Evolutionary conservation across 1,140 invertebrate genomes (phyloP), one percentile per base, ranked within the genome.

Genomic region (Zaprionus tsacasi): DNA sequence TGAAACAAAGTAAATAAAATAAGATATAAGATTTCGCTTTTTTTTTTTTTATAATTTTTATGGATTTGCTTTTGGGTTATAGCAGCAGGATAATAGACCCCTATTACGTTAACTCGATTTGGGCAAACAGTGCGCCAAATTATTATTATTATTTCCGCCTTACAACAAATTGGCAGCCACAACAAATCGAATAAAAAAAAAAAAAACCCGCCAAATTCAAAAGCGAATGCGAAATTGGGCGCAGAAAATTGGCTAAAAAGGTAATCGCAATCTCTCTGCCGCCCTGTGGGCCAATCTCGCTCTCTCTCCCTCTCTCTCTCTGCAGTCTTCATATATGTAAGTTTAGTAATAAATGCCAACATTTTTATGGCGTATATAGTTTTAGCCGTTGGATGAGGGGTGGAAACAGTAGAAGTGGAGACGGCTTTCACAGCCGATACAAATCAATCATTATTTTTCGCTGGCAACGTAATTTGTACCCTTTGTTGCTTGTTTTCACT

Each of bases 401-500:
- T 6, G 13, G 13, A n/a, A 21, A 21, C 21, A 21, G 21, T n/a
- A 21, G 45, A 17, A 3, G 43, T 30, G 43, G 15, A 50, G 45
- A 65, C 54, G 63, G 82, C 83, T 86, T 86, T 86, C 69, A 58
- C 45, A 82, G 83, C 78, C 69, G 85, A 89, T 89, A 89, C 78
- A 89, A 89, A 89, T 89, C 85, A 89, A 89, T 89, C 86, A 89
- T 89, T 89, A 89, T 81, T 69, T 69, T 33, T 77, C 73, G 73
- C 64, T 75, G 45, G 45, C 59, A 64, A 52, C 73, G 78, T 86
- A 86, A 86, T 86, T 87, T 76, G 79, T 86, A 83, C 85, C 83
- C 83, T 76, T 89, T 87, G 80, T 89, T 87, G 80, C 83, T 87
- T 87, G 83, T 87, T 87, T 87, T 88, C 81, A 89, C 85, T 89